These are phyloP conservation scores for Mythimna loreyi DNA, from an alignment of 2,888 invertebrate species.

Conservation along the genomic window DNA sequence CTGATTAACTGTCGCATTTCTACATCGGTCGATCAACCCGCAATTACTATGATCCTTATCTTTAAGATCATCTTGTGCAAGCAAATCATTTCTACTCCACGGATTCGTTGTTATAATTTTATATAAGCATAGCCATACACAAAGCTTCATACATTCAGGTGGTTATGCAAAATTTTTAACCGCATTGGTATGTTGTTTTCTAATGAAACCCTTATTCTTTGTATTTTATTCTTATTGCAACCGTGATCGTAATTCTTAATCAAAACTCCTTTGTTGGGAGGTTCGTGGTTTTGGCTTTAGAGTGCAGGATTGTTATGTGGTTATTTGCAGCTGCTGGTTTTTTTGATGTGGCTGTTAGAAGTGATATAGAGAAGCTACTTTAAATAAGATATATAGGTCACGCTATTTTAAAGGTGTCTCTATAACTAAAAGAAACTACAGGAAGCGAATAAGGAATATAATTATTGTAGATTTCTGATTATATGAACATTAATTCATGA, in stretches of 20 bases:
- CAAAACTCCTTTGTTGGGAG: conserved; percentile 46
- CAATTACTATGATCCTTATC: not conserved
- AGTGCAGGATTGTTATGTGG: conserved; percentile 19
- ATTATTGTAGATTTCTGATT: not conserved
- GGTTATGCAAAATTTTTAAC: conserved; percentile 48
- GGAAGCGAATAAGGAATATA: not conserved
- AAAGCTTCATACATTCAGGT: conserved; percentile 27
- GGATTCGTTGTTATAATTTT: conserved; percentile 13
- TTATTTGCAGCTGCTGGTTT: conserved; percentile 30
- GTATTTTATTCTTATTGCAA: conserved; percentile 43
- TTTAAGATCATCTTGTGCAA: conserved; percentile 15
- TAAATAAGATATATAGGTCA: not conserved
- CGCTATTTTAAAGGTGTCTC: not conserved
- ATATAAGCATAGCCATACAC: conserved; percentile 24
- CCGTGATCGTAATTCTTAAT: conserved; percentile 58
- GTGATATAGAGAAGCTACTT: not conserved
- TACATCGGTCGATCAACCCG: not conserved
- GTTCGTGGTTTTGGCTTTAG: conserved; percentile 28
- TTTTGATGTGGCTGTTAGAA: conserved; percentile 21
- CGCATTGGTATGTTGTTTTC: conserved; percentile 43
- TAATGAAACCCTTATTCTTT: conserved; percentile 55
- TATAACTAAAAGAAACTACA: not conserved
- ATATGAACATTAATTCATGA: not conserved
- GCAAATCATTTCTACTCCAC: not conserved
- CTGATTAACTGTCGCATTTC: not conserved